These are phyloP conservation scores for Acanthornis magna DNA, from an alignment of 2,797 vertebrate species.

Conservation along the genomic window DNA sequence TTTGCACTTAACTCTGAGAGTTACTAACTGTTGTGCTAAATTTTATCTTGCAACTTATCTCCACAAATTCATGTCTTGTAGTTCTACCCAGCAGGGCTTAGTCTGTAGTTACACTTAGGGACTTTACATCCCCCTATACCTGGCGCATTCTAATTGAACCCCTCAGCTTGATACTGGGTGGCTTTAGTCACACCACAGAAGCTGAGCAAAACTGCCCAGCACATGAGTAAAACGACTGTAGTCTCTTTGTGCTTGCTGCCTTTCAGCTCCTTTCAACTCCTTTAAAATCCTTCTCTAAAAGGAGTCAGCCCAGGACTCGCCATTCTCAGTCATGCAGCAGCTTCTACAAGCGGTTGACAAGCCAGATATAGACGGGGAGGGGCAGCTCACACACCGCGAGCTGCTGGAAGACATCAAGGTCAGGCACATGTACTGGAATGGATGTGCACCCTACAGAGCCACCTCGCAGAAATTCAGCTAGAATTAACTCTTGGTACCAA, in stretches of 20 bases:
- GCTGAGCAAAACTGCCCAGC: neutral
- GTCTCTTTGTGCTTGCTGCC: no score
- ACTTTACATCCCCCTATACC: accelerated
- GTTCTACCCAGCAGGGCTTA: neutral
- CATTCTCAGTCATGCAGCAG: neutral
- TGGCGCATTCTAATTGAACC: accelerated
- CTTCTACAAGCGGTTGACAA: neutral
- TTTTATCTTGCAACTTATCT: neutral
- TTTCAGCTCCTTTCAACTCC: neutral
- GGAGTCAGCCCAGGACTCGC: neutral
- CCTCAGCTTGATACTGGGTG: accelerated
- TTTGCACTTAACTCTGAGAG: neutral
- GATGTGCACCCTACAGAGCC: neutral
- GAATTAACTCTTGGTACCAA: neutral
- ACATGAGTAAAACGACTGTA: accelerated
- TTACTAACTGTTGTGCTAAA: neutral
- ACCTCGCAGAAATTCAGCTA: neutral
- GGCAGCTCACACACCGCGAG: neutral
- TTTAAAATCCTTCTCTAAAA: neutral
- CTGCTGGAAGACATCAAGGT: neutral
- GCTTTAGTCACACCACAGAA: neutral
- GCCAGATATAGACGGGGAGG: neutral
- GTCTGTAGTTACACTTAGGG: neutral
- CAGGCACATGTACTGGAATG: accelerated
- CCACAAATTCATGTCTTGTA: neutral